Evolutionary conservation across 1,140 invertebrate genomes (phyloP).

Genomic region (Venustaconcha ellipsiformis): DNA sequence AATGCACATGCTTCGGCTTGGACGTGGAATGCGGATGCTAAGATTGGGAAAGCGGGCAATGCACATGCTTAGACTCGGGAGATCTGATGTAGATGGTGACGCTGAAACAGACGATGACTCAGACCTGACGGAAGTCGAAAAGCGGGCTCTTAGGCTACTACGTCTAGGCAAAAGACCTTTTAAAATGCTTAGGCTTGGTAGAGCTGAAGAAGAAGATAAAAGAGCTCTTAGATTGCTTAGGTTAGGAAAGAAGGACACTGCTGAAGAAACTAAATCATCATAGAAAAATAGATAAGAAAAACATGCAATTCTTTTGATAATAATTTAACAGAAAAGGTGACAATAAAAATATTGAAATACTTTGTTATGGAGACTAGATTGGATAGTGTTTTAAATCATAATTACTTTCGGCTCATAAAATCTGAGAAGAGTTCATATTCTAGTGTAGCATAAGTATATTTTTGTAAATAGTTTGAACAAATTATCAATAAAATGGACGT

Average conservation of each 20-base stretch:
- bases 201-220: conserved; percentile 11
- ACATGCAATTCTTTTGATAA: too few species aligned
- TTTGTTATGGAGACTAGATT: too few species aligned
- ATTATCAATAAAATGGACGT: too few species aligned
- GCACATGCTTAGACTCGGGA: neutral
- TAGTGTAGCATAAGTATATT: too few species aligned
- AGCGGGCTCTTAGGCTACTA: conserved; percentile 19
- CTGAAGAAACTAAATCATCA: conserved; percentile 4
- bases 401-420: too few species aligned
- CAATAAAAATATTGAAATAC: too few species aligned
- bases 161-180: conserved; percentile 38
- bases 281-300: too few species aligned
- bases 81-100: conserved; percentile 10
- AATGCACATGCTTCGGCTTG: conserved; percentile 31
- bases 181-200: conserved; percentile 21
- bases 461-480: too few species aligned
- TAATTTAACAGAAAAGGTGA: too few species aligned
- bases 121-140: too few species aligned
- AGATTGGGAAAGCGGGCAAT: conserved; percentile 27
- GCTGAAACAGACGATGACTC: neutral
- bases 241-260: conserved; percentile 10
- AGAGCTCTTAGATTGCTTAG: conserved; percentile 22
- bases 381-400: too few species aligned
- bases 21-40: conserved; percentile 31
- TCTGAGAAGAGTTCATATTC: too few species aligned